phyloP scores from a whole-genome alignment of 2,113 vertebrate genomes.

The Ciconia boyciana region DNA sequence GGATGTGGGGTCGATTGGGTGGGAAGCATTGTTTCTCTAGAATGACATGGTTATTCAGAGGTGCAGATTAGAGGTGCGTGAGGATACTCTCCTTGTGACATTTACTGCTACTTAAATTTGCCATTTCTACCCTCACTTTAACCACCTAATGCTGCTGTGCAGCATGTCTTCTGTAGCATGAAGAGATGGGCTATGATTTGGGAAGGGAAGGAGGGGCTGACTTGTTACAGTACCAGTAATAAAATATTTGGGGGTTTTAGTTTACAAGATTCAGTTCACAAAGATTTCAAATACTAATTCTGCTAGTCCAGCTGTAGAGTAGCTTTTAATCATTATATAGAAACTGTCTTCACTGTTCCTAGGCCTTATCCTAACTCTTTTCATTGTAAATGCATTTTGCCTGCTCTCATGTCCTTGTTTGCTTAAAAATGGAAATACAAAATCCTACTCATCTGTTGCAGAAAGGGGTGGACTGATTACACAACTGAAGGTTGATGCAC shows the following conservation, averaged over 20 bases:
- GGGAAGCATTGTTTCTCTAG: not conserved
- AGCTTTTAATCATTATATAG: not conserved
- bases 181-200: not conserved
- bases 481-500: not conserved
- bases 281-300: not conserved
- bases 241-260: not conserved
- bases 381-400: not conserved
- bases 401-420: not conserved
- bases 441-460: not conserved
- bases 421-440: not conserved
- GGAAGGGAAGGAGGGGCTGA: not conserved
- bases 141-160: not conserved
- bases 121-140: not conserved
- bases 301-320: not conserved
- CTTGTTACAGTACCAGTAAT: not conserved
- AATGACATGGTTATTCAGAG: not conserved
- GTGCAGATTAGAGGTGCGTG: not conserved
- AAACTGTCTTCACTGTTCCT: not conserved
- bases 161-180: not conserved
- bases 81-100: not conserved
- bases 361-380: not conserved
- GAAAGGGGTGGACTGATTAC: not conserved
- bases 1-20: not conserved
- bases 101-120: not conserved
- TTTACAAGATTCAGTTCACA: not conserved